Conservation (phyloP, 2,888 invertebrate genomes). For the Cephus spinipes region DNA sequence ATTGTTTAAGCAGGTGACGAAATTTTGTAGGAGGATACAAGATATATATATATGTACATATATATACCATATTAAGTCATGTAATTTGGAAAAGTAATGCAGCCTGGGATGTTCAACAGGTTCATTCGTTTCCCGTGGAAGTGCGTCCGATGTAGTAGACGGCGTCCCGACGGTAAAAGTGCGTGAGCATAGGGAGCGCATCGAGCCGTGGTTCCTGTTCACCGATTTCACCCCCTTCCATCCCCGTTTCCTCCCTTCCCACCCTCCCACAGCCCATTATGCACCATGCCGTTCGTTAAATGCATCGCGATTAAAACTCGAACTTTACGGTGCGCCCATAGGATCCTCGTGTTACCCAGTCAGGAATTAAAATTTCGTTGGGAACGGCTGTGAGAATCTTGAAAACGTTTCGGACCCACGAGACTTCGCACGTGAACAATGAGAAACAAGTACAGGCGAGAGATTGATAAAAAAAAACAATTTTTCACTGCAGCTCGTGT, state of each 20-base stretch:
- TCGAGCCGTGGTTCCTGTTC: conserved; percentile 62
- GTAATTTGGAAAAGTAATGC: background rate
- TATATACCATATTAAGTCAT: background rate
- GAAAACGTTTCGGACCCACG: background rate
- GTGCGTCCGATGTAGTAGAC: conserved; percentile 3
- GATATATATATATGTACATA: too few relatives aligned
- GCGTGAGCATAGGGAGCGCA: conserved; percentile 60
- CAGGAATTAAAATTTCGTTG: background rate
- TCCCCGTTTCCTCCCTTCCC: conserved; percentile 28
- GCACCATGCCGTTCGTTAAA: conserved; percentile 7
- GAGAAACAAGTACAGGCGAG: background rate
- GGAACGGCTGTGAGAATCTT: background rate
- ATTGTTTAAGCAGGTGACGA: too few relatives aligned
- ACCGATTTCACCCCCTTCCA: conserved; percentile 63
- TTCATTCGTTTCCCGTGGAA: background rate
- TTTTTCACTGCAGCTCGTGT: background rate
- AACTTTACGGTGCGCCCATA: conserved; percentile 10
- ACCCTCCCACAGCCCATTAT: conserved; percentile 10
- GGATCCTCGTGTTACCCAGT: conserved; percentile 1
- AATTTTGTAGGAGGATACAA: background rate
- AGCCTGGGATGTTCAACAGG: background rate
- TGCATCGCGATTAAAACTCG: conserved; percentile 10
- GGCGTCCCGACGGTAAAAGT: conserved; percentile 49
- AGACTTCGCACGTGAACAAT: background rate
- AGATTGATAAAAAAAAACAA: background rate